Base-by-base conservation (phyloP, 2,113 vertebrate species). In the Acanthisitta chloris region DNA sequence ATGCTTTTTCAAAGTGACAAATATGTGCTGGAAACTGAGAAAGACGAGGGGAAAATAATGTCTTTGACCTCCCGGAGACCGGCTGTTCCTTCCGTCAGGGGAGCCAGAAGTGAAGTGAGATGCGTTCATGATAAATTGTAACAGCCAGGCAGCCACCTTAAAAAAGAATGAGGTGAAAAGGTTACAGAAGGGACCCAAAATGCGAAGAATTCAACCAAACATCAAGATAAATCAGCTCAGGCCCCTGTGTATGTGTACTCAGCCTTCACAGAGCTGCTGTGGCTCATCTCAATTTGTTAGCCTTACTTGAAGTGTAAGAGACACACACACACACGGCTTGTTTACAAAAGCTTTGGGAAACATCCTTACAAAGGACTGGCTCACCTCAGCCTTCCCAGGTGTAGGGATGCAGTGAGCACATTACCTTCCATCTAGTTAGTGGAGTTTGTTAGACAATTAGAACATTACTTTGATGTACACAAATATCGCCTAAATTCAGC, bases 1-100 rank as follows among this genome's bases (percentile, higher is more conserved):
- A 99, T 98, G 98, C 98, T 97, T 98, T 98, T 97, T 98, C 98
- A 98, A 99, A 98, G 98, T 98, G 98, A 99, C 98, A 99, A 98
- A 99, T 99, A 99, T 97, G 97, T 88, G 96, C 98, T 98, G 98
- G 98, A 98, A 98, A 98, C 97, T 97, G 98, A 98, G 97, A 98
- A 98, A 98, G 97, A 98, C 29, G 79, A 96, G 91, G 94, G 95
- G 97, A 97, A 97, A 98, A 98, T 98, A 97, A 98, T 98, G 97
- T 95, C 94, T 97, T 97, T 98, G 98, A 98, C 98, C 98, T 98
- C 97, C 94, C 19, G 10, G 89, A 97, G 97, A 98, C 98, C 97
- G 97, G 98, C 98, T 98, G 98, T 98, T 98, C 97, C 86, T 97
- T 94, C 97, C 61, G 97, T 98, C 96, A 97, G 88, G 96, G 97